Evolutionary conservation across 2,888 invertebrate genomes (phyloP), one percentile per base, ranked within the genome.

Genomic region (Meghimatium bilineatum): DNA sequence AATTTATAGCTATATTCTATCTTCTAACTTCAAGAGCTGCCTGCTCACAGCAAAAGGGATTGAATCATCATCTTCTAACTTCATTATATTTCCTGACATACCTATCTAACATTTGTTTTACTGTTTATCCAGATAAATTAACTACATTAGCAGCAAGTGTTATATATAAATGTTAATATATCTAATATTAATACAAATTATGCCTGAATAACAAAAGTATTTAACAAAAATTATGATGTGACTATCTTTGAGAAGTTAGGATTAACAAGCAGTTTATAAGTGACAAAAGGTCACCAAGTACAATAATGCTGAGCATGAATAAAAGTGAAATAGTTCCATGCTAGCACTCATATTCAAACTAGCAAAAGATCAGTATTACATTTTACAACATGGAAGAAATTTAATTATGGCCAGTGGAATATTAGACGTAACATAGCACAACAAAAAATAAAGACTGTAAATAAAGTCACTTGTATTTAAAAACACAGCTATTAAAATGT

Each of bases 271-370:
- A 56, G 56, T 14, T 56, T 56, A 44, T 20, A 56, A 3, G 6
- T 6, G 20, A 8, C 6, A 12, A 23, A 56, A 56, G 17, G 12
- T 63, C 60, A 23, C n/a, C 3, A n/a, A 63, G 6, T 32, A 17
- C 23, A 17, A 66, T 66, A 66, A 66, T 66, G 66, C 66, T 66
- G 66, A 66, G 32, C 66, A 32, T 66, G n/a, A 63, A 63, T 32
- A 10, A 32, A 32, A 3, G 32, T 29, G 17, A 32, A n/a, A 6
- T 32, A 3, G 32, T 20, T 66, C 29, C 66, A 32, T 66, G 8
- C 32, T 66, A 66, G 14, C 32, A 66, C 66, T 32, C 29, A 66
- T 29, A 66, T 32, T 17, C 6, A 66, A 66, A 32, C n/a, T 63
- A 66, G 8, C 32, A 10, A 32, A 32, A 32, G 66, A 66, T 66